Evolutionary conservation across 1,140 invertebrate genomes (phyloP), one percentile per base, ranked within the genome.

Genomic region (Mizuhopecten yessoensis): DNA sequence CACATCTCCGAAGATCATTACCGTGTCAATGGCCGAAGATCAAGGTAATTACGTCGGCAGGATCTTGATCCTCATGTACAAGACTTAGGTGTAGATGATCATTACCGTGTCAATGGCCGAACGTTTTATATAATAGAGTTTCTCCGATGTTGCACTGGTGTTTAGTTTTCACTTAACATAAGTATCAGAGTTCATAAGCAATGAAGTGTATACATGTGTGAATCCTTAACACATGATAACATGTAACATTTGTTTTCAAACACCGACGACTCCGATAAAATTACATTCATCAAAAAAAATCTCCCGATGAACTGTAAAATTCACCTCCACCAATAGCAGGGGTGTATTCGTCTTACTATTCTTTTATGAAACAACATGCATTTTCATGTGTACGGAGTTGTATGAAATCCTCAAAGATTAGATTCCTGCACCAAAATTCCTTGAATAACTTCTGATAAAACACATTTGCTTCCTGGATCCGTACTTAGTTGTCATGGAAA

Each of bases 281-380:
- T 7, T 39, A 13, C 57, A 1, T 75, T 11, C 11, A 29, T 29
- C 1, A 17, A 75, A 29, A 75, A 75, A 29, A 29, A 29, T 17
- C 11, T 75, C 11, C 57, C 29, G 57, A 75, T 75, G 57, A 75
- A 75, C 57, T 29, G 57, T 17, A 75, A 75, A 75, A n/a, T 75
- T 75, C 57, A 75, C 57, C 57, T 75, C n/a, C 57, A 29, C 5
- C 29, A n/a, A 75, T 75, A 75, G 29, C 3, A n/a, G 23, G 2
- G 3, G 5, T 7, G n/a, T 29, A 75, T 9, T n/a, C 5, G 29
- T n/a, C 1, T 75, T 75, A 75, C 29, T n/a, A 75, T 5, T 75
- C 57, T 75, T 29, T 75, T 75, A 75, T 75, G 11, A 75, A 75
- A 75, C 57, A 75, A 75, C 57, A 75, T n/a, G 15, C 57, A 75